Conservation (phyloP, 2,888 invertebrate genomes). For the Eupeodes latifasciatus region DNA sequence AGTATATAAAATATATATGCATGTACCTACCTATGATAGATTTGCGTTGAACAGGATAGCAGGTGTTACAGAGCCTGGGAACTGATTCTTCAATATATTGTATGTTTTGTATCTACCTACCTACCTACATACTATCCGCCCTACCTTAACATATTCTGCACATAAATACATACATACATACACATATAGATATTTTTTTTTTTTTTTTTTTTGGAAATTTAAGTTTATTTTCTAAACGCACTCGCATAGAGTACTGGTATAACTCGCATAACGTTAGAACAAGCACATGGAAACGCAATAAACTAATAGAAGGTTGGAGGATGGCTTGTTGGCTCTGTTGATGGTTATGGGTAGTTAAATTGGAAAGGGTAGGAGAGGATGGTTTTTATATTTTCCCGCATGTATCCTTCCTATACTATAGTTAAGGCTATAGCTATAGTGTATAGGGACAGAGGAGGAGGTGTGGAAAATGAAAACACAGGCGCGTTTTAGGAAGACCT, state of each 20-base stretch:
- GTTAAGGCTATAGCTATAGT: background rate
- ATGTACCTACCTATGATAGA: constrained; percentile 33
- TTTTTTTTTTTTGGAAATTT: constrained; percentile 23
- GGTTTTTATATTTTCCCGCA: constrained; percentile 31
- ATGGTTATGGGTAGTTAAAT: background rate
- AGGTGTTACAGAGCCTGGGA: constrained; percentile 66
- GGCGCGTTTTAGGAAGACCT: constrained; percentile 59
- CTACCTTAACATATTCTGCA: constrained; percentile 22
- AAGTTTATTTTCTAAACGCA: constrained; percentile 65
- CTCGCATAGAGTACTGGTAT: constrained; percentile 41
- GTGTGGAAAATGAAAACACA: constrained; percentile 35
- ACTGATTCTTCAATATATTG: constrained; percentile 35
- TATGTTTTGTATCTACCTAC: background rate
- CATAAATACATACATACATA: background rate
- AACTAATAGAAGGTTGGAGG: constrained; percentile 56
- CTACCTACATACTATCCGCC: background rate
- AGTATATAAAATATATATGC: constrained; percentile 28
- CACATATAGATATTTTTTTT: background rate
- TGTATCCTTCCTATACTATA: background rate
- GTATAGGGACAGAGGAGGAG: constrained; percentile 4
- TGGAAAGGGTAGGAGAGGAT: background rate
- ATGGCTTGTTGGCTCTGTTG: background rate
- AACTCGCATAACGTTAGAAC: constrained; percentile 37
- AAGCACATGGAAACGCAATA: constrained; percentile 65
- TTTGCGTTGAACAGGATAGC: constrained; percentile 36